Conservation (phyloP, 2,797 vertebrate species). For the Danio kyathit region DNA sequence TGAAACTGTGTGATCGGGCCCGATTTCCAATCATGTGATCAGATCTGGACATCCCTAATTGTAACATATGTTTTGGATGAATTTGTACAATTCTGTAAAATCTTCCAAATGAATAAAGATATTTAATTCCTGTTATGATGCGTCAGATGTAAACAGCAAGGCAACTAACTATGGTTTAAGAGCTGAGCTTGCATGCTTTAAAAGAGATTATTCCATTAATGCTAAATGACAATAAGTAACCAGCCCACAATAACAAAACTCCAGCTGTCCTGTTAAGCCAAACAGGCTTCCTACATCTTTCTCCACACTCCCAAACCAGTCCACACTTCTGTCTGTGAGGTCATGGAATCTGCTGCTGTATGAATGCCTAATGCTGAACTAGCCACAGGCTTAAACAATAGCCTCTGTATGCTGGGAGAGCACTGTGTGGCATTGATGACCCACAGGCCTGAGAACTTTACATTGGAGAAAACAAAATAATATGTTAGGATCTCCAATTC, state of each 20-base stretch:
- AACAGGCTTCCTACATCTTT: conserved; percentile 51
- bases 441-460: conserved; percentile 58
- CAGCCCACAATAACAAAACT: conserved; percentile 36
- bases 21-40: too few relatives aligned
- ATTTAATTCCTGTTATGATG: too few relatives aligned
- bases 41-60: too few relatives aligned
- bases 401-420: conserved; percentile 68
- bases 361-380: conserved; percentile 69
- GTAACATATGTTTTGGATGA: too few relatives aligned
- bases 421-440: conserved; percentile 64
- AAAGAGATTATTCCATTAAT: neutral
- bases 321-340: conserved; percentile 51
- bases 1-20: too few relatives aligned
- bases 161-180: neutral
- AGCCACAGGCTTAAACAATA: conserved; percentile 72
- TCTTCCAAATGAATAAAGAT: too few relatives aligned
- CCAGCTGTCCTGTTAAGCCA: conserved; percentile 39
- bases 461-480: neutral
- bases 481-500: neutral
- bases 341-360: conserved; percentile 66
- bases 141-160: neutral
- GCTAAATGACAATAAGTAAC: neutral
- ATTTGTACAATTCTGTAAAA: too few relatives aligned
- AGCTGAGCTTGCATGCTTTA: neutral
- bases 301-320: conserved; percentile 43